These are phyloP conservation scores for Albula glossodonta DNA, from an alignment of 2,113 vertebrate genomes.

Conservation along the genomic window DNA sequence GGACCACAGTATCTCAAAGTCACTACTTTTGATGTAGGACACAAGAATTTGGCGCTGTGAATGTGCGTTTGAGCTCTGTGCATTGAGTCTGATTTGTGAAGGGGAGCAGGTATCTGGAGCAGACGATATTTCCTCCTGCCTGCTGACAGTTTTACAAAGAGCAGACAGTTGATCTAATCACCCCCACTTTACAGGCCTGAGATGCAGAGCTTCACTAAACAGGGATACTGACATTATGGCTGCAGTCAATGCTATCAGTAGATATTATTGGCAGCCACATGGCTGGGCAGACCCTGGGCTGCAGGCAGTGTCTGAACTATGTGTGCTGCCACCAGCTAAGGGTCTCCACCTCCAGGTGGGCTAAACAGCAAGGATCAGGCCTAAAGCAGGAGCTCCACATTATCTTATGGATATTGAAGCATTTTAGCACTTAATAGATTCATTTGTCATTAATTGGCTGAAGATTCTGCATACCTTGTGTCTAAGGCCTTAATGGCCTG, in stretches of 20 bases:
- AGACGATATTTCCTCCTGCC: not conserved
- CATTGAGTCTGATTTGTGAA: not conserved
- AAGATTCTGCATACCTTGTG: too few species aligned
- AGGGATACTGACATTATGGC: not conserved
- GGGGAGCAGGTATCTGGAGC: not conserved
- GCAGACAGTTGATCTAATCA: not conserved
- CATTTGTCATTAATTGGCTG: too few species aligned
- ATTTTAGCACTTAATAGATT: too few species aligned
- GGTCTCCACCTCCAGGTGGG: not conserved
- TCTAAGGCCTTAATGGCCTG: too few species aligned
- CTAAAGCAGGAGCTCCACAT: too few species aligned
- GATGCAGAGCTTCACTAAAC: not conserved
- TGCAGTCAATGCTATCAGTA: not conserved
- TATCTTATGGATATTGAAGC: too few species aligned
- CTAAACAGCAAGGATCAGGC: too few species aligned
- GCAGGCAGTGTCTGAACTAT: not conserved
- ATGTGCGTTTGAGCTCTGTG: not conserved
- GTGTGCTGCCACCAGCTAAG: slow-evolving; percentile 29
- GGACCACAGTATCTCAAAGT: too few species aligned
- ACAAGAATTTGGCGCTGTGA: not conserved
- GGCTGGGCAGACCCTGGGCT: not conserved
- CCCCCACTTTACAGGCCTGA: not conserved
- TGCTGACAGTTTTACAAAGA: not conserved
- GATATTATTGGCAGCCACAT: not conserved
- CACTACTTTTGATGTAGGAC: too few species aligned